These are phyloP conservation scores for Girardinus metallicus DNA, from an alignment of 2,797 vertebrate genomes.

Conservation along the genomic window DNA sequence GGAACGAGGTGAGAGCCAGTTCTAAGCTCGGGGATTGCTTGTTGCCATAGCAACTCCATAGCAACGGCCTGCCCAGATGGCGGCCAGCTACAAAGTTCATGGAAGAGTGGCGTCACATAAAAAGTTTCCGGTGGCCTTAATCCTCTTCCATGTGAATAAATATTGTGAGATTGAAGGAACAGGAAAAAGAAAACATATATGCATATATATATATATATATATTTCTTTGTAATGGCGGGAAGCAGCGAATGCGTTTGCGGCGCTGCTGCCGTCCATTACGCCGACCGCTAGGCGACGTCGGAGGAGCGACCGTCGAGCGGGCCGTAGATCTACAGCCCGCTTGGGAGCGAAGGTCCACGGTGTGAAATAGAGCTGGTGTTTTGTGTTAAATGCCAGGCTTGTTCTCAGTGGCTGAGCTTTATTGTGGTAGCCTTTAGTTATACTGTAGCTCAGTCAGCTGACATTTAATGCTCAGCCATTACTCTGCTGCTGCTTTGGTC, in stretches of 20 bases:
- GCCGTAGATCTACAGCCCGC: slow-evolving; percentile 46
- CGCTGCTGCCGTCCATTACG: too few species aligned
- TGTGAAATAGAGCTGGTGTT: slow-evolving; percentile 52
- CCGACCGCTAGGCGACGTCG: slow-evolving; percentile 18
- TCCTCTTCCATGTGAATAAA: slow-evolving; percentile 19
- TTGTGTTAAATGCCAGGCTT: slow-evolving; percentile 70
- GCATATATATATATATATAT: too few species aligned
- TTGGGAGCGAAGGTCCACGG: slow-evolving; percentile 54
- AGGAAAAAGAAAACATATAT: slow-evolving; percentile 7
- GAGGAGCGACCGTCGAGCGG: slow-evolving; percentile 44
- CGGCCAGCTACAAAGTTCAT: too few species aligned
- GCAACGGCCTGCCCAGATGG: too few species aligned
- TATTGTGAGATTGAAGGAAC: slow-evolving; percentile 32
- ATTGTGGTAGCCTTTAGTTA: slow-evolving; percentile 44
- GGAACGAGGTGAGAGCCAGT: too few species aligned
- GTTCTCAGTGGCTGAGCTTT: slow-evolving; percentile 30
- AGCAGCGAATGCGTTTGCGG: too few species aligned
- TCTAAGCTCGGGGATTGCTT: too few species aligned
- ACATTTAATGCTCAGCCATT: slow-evolving; percentile 67
- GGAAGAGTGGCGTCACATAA: too few species aligned
- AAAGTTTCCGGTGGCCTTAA: too few species aligned
- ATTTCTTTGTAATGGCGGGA: too few species aligned
- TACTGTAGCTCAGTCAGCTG: slow-evolving; percentile 66
- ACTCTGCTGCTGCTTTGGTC: slow-evolving; percentile 43
- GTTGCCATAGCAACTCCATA: too few species aligned